Evolutionary conservation across 2,797 vertebrate species (phyloP).

Genomic region (Rallus crepitans): DNA sequence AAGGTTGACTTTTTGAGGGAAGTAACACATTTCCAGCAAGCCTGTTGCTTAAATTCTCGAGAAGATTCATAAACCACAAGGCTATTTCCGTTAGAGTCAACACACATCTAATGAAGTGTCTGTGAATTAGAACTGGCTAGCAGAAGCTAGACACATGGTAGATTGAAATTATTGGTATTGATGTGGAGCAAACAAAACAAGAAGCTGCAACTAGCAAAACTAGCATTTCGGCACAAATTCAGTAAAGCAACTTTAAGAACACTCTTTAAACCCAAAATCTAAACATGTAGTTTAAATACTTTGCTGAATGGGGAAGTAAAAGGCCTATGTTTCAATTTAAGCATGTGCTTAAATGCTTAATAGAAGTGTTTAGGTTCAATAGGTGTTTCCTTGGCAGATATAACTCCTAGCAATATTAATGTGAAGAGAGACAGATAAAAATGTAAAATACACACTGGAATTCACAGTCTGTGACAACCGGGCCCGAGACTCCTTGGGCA

Average conservation of each 20-base stretch:
- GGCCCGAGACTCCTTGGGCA: neutral
- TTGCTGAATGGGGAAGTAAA: neutral
- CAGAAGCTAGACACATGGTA: neutral
- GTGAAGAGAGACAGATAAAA: neutral
- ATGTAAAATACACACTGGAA: neutral
- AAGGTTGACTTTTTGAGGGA: conserved; percentile 62
- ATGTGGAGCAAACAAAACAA: conserved; percentile 2
- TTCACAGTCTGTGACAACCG: neutral
- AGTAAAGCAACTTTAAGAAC: neutral
- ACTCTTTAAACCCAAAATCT: neutral
- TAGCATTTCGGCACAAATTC: neutral
- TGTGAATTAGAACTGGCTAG: conserved; percentile 17
- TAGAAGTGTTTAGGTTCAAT: neutral
- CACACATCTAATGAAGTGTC: neutral
- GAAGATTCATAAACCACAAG: conserved; percentile 24
- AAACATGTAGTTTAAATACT: neutral
- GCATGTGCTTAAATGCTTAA: neutral
- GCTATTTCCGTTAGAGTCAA: conserved; percentile 9
- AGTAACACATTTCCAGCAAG: neutral
- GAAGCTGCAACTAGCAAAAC: neutral
- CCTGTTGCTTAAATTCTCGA: conserved; percentile 27
- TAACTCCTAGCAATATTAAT: neutral
- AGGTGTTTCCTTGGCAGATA: neutral
- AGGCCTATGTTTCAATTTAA: conserved; percentile 16
- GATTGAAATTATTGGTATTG: neutral